These are phyloP conservation scores for Pogonophryne albipinna DNA, from an alignment of 2,797 vertebrate species.

Conservation along the genomic window DNA sequence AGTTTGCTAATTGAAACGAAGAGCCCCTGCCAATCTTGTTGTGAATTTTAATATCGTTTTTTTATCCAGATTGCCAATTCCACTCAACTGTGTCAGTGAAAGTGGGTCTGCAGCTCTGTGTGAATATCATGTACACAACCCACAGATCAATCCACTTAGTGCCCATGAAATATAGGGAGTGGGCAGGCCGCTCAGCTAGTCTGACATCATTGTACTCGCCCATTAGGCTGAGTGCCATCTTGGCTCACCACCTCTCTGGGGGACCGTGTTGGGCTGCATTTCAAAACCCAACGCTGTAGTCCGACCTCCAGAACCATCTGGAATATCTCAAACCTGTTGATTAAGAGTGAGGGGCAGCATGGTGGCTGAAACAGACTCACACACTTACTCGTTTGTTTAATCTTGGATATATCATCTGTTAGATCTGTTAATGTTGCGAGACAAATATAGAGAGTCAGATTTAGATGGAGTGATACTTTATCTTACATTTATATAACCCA, in stretches of 20 bases:
- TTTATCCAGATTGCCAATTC: constrained; percentile 4
- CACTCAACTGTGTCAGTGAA: constrained; percentile 23
- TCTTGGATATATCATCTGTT: constrained; percentile 38
- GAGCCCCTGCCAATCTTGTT: constrained; percentile 25
- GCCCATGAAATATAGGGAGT: constrained; percentile 78
- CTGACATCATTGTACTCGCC: constrained; percentile 80
- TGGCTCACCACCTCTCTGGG: constrained; percentile 55
- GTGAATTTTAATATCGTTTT: constrained; percentile 20
- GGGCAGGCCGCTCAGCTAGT: constrained; percentile 76
- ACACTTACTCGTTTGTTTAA: constrained; percentile 40
- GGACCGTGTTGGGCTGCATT: constrained; percentile 52
- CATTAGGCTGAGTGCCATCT: constrained; percentile 83
- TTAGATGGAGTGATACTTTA: constrained; percentile 45
- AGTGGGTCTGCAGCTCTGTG: constrained; percentile 50
- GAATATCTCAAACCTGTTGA: constrained; percentile 70
- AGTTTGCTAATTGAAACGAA: constrained; percentile 35
- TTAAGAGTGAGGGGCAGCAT: constrained; percentile 36
- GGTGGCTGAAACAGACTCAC: neutral
- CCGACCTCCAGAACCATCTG: constrained; percentile 50
- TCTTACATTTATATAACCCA: constrained; percentile 15
- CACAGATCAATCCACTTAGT: constrained; percentile 84
- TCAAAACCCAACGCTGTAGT: constrained; percentile 42
- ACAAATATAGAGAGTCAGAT: constrained; percentile 56
- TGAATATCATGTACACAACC: constrained; percentile 71
- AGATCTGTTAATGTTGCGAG: constrained; percentile 45